Evolutionary conservation across 1,140 invertebrate species (phyloP), one percentile per base, ranked within the genome.

Genomic region (Liolophura sinensis): DNA sequence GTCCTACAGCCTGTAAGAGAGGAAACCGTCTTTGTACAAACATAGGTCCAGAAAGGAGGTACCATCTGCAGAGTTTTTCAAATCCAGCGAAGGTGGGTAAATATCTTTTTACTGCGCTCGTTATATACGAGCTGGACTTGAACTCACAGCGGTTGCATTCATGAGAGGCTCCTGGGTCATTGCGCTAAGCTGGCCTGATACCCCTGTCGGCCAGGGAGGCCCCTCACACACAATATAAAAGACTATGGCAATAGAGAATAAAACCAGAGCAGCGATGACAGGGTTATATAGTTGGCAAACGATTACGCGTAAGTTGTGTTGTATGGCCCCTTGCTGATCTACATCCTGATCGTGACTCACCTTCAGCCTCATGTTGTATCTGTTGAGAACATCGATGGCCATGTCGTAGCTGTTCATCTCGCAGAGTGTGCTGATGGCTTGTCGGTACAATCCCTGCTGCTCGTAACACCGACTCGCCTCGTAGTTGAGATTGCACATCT

Each of bases 351-450:
- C 4, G 14, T 16, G 12, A 62, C 60, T 31, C 60, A 72, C 70
- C 60, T 69, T n/a, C 31, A 49, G 18, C 1, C 65, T 48, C 46
- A 64, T 61, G 12, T 69, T 70, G 66, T 73, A 74, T 61, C 74
- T 61, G n/a, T 67, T 57, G 0, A 76, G 60, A 25, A 73, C 72
- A 65, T 78, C 76, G 22, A 78, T 72, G 27, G 76, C 76, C 64
- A 72, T 64, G 25, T 78, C 76, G 71, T 69, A 78, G 56, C 64
- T 51, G 55, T 76, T 67, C 11, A 67, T 56, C 20, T 74, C 70
- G 48, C 66, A 64, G 14, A 76, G 65, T 6, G 73, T 70, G 7
- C 68, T 64, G 0, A 76, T 56, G 0, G 74, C 73, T 25, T 67
- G 54, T 47, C 68, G 60, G 59, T 71, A 78, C 54, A 64, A 68